Evolutionary conservation across 2,797 vertebrate species (phyloP), one percentile per base, ranked within the genome.

Genomic region (Megalops cyprinoides): DNA sequence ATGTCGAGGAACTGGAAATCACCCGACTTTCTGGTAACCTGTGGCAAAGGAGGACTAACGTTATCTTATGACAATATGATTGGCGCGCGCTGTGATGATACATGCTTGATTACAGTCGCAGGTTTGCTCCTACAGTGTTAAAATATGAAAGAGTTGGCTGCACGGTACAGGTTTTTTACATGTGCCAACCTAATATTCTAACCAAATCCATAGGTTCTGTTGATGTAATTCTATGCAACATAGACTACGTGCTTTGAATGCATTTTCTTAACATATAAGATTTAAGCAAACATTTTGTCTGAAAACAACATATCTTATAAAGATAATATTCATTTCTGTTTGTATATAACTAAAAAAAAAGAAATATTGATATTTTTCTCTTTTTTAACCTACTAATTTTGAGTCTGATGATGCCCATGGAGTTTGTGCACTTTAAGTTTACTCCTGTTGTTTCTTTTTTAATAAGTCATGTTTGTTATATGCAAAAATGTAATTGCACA

Each of bases 171-270:
- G 73, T 86, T 87, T 91, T 88, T 92, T 88, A 91, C 90, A 86
- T 88, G 92, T 94, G 92, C 93, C 93, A 92, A 93, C 89, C 87
- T 89, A 84, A 82, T 83, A 90, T 82, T 84, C 87, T 79, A 82
- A 91, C 91, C 92, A 93, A 91, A 93, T 92, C 87, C 87, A 89
- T 92, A 91, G 88, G 87, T 90, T 92, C 88, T 90, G 88, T 90
- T 88, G 91, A 88, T 94, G 91, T 93, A 90, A 94, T 94, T 97
- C 97, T 98, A 99, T 99, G 97, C 97, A 98, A 98, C 93, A 92
- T 91, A 92, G 74, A 86, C 79, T 81, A 78, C 65, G 74, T 83
- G 81, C 84, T 86, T 81, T 78, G 76, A 82, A 85, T 85, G 82
- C 88, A 88, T 89, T 87, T 89, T 83, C 82, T 89, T 83, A 74